Base-by-base conservation (phyloP, 2,113 vertebrate species). In the Polyodon spathula region DNA sequence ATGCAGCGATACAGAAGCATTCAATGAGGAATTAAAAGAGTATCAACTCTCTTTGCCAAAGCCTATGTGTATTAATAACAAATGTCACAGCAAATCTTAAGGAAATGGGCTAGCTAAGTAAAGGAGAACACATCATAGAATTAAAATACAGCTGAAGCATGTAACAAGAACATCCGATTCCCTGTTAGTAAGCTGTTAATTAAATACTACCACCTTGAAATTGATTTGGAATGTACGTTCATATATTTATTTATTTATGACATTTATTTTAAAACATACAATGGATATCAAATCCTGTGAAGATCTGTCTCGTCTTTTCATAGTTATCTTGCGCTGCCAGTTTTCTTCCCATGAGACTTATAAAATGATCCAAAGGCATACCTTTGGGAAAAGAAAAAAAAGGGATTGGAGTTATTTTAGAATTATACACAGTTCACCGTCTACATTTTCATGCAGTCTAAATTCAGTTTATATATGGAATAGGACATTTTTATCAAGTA, bases 271-370 rank as follows among this genome's bases (percentile, higher is more conserved):
- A 50, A 7, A 11, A 50, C 46, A 50, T 71, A 85, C 38, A 55
- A 66, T 76, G 63, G 1, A 10, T 54, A 65, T 78, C 72, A 72
- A 83, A 81, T 62, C 65, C 70, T 56, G 71, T 76, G 66, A 86
- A 81, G 65, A 79, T 74, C 59, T 78, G 74, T 53, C 66, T 66
- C 51, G 61, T 65, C 77, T 82, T 66, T 41, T 63, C 78, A 40
- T 42, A 41, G 38, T 53, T 41, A 0, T 80, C 59, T 10, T 68
- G 59, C 2, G 41, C 39, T 62, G 71, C 46, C 54, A 73, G 74
- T 71, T 74, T 86, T 60, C 65, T 52, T 17, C 41, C 66, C 66
- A 71, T n/a, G 8, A 81, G 54, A 55, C 54, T 66, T 57, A 70
- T 67, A 78, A 87, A 27, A 3, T 27, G 27, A 27, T 27, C 27